Percentiles rank a stretch among this genome's conserved stretches.
phyloP scores from a whole-genome alignment of 2,113 vertebrate species.

The Aspiorhynchus laticeps region DNA sequence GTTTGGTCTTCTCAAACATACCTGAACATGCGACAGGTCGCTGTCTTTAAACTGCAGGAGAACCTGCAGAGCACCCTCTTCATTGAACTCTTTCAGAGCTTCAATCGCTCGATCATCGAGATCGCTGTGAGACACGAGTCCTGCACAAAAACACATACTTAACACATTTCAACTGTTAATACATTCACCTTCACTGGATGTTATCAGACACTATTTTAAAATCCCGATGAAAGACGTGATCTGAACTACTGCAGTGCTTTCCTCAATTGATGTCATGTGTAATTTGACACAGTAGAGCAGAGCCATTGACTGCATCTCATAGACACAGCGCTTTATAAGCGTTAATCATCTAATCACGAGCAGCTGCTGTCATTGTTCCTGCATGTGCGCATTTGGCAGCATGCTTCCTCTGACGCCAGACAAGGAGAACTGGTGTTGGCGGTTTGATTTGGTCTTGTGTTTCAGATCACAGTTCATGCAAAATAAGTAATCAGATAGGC shows the following conservation, averaged over 20 bases:
- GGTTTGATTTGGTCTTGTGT: background rate
- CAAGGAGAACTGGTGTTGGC: background rate
- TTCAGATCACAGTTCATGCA: background rate
- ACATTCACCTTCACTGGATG: conserved; percentile 47
- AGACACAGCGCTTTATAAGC: background rate
- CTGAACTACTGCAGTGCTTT: conserved; percentile 38
- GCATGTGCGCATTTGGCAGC: background rate
- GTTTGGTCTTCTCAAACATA: conserved; percentile 57
- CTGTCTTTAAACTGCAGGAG: conserved; percentile 99
- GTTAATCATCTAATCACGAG: background rate
- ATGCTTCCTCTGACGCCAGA: background rate
- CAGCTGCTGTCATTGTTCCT: background rate
- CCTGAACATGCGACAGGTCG: conserved; percentile 99
- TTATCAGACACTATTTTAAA: conserved; percentile 59
- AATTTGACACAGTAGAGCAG: conserved; percentile 18
- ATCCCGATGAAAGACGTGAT: conserved; percentile 65
- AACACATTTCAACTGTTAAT: conserved; percentile 60
- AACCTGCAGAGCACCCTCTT: conserved; percentile 97
- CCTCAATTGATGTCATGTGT: conserved; percentile 12
- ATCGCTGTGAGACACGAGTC: conserved; percentile 99
- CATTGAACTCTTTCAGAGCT: conserved; percentile 99
- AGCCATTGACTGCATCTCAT: conserved; percentile 1
- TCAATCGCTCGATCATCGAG: conserved; percentile 99
- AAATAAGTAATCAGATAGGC: background rate
- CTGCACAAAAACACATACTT: conserved; percentile 69